Percentiles rank a stretch among this genome's conserved stretches.
Evolutionary conservation across 2,888 invertebrate species (phyloP).

Genomic region (Apotomis betuletana): DNA sequence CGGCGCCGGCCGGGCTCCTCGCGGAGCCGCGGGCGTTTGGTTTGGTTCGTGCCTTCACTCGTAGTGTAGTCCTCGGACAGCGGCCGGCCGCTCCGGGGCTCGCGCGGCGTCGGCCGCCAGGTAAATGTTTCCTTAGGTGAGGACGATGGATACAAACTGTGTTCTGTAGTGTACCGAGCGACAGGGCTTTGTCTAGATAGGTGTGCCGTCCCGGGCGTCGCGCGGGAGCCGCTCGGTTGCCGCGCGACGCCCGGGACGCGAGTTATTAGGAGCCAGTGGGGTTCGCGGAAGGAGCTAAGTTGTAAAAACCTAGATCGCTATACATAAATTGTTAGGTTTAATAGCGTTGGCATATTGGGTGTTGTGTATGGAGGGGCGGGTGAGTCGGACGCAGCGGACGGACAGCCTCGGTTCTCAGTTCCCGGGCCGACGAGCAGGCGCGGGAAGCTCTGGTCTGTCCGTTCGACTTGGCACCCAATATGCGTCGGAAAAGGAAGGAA

Average conservation of each 20-base stretch:
- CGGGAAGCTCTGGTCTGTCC: background rate
- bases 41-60: constrained; percentile 37
- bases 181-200: constrained; percentile 78
- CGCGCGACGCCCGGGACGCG: constrained; percentile 49
- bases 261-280: constrained; percentile 60
- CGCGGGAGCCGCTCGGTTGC: constrained; percentile 39
- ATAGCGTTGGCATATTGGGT: constrained; percentile 75
- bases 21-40: constrained; percentile 34
- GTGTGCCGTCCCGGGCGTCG: constrained; percentile 60
- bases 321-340: constrained; percentile 68
- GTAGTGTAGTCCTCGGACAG: constrained; percentile 15
- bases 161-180: constrained; percentile 80
- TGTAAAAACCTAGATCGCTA: constrained; percentile 77
- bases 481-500: constrained; percentile 54
- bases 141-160: constrained; percentile 79
- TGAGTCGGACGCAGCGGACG: constrained; percentile 42
- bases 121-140: constrained; percentile 72
- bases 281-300: constrained; percentile 68
- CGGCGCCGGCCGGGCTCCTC: constrained; percentile 51
- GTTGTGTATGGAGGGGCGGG: constrained; percentile 75
- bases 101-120: constrained; percentile 58
- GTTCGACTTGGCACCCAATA: constrained; percentile 58
- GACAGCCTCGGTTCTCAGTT: background rate
- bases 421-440: too few relatives aligned
- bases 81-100: constrained; percentile 5